Evolutionary conservation across 2,113 vertebrate genomes (phyloP).

Genomic region (Andinoacara biseriatus): DNA sequence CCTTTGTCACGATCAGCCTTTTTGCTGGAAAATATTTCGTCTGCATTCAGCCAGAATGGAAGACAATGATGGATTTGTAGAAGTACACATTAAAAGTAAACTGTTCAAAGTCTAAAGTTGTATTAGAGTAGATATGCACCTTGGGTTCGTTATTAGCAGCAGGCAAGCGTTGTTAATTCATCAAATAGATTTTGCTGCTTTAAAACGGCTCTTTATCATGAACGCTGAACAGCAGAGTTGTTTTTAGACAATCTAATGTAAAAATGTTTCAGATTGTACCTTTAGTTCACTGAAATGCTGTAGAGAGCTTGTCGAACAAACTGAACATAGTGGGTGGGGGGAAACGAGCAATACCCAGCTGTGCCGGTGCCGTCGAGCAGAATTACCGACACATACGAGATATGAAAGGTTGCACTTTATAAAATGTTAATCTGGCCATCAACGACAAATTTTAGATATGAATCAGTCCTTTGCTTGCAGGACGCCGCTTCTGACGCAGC

Average conservation of each 20-base stretch:
- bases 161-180: background rate
- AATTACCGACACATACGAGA: background rate
- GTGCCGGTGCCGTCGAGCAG: background rate
- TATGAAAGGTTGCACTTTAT: background rate
- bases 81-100: background rate
- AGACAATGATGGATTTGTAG: conserved; percentile 1
- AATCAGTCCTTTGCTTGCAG: background rate
- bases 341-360: background rate
- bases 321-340: background rate
- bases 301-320: background rate
- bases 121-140: background rate
- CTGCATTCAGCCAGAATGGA: background rate
- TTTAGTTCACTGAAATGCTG: background rate
- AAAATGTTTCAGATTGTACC: background rate
- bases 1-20: background rate
- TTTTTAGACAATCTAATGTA: background rate
- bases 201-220: background rate
- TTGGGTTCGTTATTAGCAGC: background rate
- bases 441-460: background rate
- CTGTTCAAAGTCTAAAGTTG: background rate
- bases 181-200: background rate
- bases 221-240: background rate
- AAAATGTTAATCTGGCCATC: conserved; percentile 7
- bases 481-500: too few species aligned
- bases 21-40: background rate